These are phyloP conservation scores for Chymomyza procnemis DNA, from an alignment of 2,888 invertebrate species.

Conservation along the genomic window DNA sequence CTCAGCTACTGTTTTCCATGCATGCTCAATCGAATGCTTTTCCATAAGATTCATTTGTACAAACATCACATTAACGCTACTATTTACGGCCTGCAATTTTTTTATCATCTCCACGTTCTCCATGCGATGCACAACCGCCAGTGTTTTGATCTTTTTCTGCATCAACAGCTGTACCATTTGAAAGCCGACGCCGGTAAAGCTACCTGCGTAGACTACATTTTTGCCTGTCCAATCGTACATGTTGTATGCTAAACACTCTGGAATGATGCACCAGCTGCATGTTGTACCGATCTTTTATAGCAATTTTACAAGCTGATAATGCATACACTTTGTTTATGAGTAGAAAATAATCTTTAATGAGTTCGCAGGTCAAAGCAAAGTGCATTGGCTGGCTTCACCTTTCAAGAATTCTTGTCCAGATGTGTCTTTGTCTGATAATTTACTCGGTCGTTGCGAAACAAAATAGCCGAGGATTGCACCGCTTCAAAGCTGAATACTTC, in stretches of 20 bases:
- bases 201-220: constrained; percentile 73
- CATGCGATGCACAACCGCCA: constrained; percentile 72
- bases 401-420: neutral
- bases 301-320: constrained; percentile 1
- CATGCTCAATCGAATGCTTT: constrained; percentile 62
- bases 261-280: constrained; percentile 1
- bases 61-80: constrained; percentile 61
- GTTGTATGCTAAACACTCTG: constrained; percentile 8
- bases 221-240: constrained; percentile 75
- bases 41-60: constrained; percentile 72
- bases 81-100: constrained; percentile 66
- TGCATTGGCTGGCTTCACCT: constrained; percentile 25
- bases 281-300: constrained; percentile 27
- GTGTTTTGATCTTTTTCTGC: constrained; percentile 65
- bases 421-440: neutral
- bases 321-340: neutral
- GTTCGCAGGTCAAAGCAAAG: constrained; percentile 20
- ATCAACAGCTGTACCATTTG: constrained; percentile 70
- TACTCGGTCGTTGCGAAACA: neutral
- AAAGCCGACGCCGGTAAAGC: constrained; percentile 72
- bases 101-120: constrained; percentile 74
- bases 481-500: neutral
- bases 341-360: constrained; percentile 20
- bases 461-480: neutral
- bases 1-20: constrained; percentile 62